These are phyloP conservation scores for Hydractinia symbiolongicarpus DNA, from an alignment of 30 jellyfish, hydroid and myxozoan genomes.

Conservation along the genomic window DNA sequence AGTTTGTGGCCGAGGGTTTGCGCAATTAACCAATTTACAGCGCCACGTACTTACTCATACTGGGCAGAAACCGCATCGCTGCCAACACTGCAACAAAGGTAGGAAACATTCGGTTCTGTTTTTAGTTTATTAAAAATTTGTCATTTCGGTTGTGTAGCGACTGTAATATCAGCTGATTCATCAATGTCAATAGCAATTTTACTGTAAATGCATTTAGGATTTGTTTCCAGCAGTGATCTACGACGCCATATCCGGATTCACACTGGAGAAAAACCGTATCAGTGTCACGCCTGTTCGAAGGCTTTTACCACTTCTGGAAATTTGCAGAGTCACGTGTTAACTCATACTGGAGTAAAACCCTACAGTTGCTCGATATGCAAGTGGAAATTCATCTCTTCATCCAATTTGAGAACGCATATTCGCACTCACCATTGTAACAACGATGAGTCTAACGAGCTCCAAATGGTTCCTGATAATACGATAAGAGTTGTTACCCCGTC, in stretches of 20 bases:
- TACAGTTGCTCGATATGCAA: slow-evolving; percentile 85
- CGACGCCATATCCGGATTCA: slow-evolving; percentile 95
- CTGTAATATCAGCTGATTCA: neutral
- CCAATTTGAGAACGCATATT: slow-evolving; percentile 82
- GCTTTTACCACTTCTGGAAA: slow-evolving; percentile 96
- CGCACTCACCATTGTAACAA: slow-evolving; percentile 82
- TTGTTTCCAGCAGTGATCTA: slow-evolving; percentile 88
- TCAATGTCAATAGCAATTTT: too few relatives aligned
- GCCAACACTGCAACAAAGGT: slow-evolving; percentile 91
- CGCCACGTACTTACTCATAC: slow-evolving; percentile 94
- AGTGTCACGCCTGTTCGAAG: slow-evolving; percentile 92
- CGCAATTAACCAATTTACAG: slow-evolving; percentile 90
- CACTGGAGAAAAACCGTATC: slow-evolving; percentile 96
- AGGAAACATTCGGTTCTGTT: neutral
- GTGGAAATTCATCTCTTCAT: slow-evolving; percentile 86
- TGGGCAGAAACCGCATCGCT: slow-evolving; percentile 96
- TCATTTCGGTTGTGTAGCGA: neutral
- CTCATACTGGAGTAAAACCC: slow-evolving; percentile 98
- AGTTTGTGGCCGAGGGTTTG: slow-evolving; percentile 95
- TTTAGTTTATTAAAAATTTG: neutral
- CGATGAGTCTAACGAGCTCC: slow-evolving; percentile 30
- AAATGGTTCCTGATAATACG: slow-evolving; percentile 26
- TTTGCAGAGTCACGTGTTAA: slow-evolving; percentile 80
- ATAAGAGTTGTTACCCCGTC: slow-evolving; percentile 22
- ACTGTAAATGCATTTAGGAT: slow-evolving; percentile 17